Evolutionary conservation across 2,797 vertebrate genomes (phyloP).

Genomic region (Lophius americanus): DNA sequence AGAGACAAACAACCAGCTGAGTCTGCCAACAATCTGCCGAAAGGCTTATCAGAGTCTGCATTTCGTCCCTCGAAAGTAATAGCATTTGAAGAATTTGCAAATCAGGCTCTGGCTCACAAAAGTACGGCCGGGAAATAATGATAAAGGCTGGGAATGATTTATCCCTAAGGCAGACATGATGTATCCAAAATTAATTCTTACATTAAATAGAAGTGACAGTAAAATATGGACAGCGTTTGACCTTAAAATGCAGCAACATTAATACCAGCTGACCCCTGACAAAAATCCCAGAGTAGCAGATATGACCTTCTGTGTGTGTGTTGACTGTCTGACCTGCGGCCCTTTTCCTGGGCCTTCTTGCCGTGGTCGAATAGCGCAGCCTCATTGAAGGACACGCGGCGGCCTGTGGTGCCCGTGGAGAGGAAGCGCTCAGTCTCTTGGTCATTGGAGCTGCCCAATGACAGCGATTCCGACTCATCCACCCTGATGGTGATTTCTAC

Average conservation of each 20-base stretch:
- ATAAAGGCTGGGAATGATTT: slow-evolving; percentile 25
- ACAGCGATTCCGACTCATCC: slow-evolving; percentile 91
- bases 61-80: slow-evolving; percentile 36
- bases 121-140: slow-evolving; percentile 37
- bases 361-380: slow-evolving; percentile 92
- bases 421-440: slow-evolving; percentile 93
- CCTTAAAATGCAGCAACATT: slow-evolving; percentile 1
- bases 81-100: slow-evolving; percentile 33
- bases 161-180: slow-evolving; percentile 31
- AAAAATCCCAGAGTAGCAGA: slow-evolving; percentile 1
- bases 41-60: slow-evolving; percentile 10
- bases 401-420: slow-evolving; percentile 89
- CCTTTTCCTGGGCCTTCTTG: slow-evolving; percentile 93
- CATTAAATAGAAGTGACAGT: slow-evolving; percentile 14
- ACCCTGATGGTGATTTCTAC: slow-evolving; percentile 91
- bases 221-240: slow-evolving; percentile 36
- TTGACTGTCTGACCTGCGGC: slow-evolving; percentile 86
- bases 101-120: slow-evolving; percentile 38
- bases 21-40: slow-evolving; percentile 33
- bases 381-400: slow-evolving; percentile 97
- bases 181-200: slow-evolving; percentile 33
- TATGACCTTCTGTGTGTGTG: not conserved
- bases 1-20: slow-evolving; percentile 11
- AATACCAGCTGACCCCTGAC: not conserved
- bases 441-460: slow-evolving; percentile 87